Conservation (phyloP, 2,888 invertebrate genomes). For the Ophioninae sp. region DNA sequence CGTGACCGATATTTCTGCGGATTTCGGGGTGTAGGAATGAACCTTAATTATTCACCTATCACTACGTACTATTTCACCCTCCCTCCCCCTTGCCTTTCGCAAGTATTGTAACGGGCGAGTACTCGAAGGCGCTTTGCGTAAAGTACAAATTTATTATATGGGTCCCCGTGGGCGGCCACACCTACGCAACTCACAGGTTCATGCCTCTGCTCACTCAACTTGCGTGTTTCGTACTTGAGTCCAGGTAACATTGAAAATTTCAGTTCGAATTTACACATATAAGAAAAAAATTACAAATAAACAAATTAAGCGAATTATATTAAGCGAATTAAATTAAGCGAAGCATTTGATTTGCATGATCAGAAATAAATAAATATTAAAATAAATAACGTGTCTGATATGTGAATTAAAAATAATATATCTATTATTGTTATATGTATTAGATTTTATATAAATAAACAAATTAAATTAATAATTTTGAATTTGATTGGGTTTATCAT, state of each 20-base stretch:
- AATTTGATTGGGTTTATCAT: too few relatives aligned
- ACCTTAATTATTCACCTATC: slow-evolving; percentile 24
- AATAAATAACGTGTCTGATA: too few relatives aligned
- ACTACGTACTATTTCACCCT: slow-evolving; percentile 7
- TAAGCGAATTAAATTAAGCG: too few relatives aligned
- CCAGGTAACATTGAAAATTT: background rate
- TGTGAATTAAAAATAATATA: too few relatives aligned
- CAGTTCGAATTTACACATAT: too few relatives aligned
- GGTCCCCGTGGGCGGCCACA: slow-evolving; percentile 57
- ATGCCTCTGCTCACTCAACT: slow-evolving; percentile 16
- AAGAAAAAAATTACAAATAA: too few relatives aligned
- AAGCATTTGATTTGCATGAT: too few relatives aligned
- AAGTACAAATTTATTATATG: slow-evolving; percentile 45
- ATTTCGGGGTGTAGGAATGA: slow-evolving; percentile 41
- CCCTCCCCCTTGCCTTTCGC: slow-evolving; percentile 26
- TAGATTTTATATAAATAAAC: too few relatives aligned
- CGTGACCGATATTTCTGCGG: slow-evolving; percentile 48
- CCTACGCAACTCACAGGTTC: slow-evolving; percentile 51
- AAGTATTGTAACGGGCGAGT: slow-evolving; percentile 31
- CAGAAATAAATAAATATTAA: too few relatives aligned
- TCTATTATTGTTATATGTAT: too few relatives aligned
- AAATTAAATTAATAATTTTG: too few relatives aligned
- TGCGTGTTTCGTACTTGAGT: slow-evolving; percentile 27
- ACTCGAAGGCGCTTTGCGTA: slow-evolving; percentile 45
- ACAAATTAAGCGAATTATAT: too few relatives aligned